These are phyloP conservation scores for Notamacropus eugenii DNA, from an alignment of 2,797 vertebrate genomes.

Conservation along the genomic window DNA sequence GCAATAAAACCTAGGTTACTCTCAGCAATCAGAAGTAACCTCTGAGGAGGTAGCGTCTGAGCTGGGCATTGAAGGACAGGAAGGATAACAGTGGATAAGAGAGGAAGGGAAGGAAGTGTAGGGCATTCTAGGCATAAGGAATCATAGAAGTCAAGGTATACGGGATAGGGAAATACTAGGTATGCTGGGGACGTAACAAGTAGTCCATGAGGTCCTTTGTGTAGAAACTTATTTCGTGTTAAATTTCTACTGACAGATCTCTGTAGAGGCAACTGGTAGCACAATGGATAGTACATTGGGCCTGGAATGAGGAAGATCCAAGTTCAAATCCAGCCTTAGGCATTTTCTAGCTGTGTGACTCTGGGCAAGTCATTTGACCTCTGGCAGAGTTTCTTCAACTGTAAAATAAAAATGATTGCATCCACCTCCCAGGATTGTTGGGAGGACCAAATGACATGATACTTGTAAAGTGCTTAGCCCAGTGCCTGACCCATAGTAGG, in stretches of 20 bases:
- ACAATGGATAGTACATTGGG: background rate
- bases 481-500: background rate
- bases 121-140: background rate
- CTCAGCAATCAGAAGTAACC: background rate
- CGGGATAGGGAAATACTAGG: background rate
- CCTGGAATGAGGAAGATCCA: background rate
- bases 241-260: background rate
- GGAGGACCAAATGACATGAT: background rate
- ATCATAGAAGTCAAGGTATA: background rate
- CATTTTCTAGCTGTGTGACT: background rate
- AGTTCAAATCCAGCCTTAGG: background rate
- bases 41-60: background rate
- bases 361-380: background rate
- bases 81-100: background rate
- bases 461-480: background rate
- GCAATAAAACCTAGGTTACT: background rate
- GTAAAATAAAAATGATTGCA: background rate
- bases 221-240: background rate
- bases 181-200: background rate
- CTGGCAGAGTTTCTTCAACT: background rate
- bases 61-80: background rate
- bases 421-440: background rate
- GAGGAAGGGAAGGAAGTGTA: background rate
- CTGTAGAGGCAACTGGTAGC: background rate
- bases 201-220: background rate